These are phyloP conservation scores for Rhinolophus sinicus DNA, from an alignment of 2,113 vertebrate species.

Conservation along the genomic window DNA sequence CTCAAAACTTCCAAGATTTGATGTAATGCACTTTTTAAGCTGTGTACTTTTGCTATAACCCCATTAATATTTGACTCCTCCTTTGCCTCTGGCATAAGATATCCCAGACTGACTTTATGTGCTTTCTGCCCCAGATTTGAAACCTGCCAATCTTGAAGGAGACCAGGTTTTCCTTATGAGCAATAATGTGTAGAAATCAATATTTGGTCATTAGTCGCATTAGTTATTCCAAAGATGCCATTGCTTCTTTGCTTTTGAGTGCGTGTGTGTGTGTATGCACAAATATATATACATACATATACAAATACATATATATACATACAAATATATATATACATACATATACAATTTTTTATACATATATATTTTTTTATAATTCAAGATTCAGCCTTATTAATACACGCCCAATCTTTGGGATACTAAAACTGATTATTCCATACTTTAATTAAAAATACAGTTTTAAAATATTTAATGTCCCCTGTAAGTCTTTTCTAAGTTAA, in stretches of 20 bases:
- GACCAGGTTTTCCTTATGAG: not conserved
- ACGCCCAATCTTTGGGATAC: not conserved
- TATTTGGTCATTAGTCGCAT: not conserved
- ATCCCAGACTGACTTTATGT: not conserved
- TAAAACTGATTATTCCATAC: constrained; percentile 39
- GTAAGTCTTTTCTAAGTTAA: constrained; percentile 54
- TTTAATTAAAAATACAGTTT: constrained; percentile 73
- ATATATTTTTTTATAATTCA: not conserved
- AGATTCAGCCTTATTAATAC: not conserved
- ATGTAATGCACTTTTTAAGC: not conserved
- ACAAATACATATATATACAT: not conserved
- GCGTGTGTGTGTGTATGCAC: not conserved
- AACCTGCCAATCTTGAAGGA: not conserved
- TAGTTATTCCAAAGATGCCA: not conserved
- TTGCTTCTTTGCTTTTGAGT: not conserved
- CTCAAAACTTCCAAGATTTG: not conserved
- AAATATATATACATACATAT: not conserved
- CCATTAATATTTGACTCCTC: not conserved
- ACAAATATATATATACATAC: no score
- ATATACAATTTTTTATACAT: not conserved
- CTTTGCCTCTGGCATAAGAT: not conserved
- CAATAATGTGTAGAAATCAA: not conserved
- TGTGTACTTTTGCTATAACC: not conserved
- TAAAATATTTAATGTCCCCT: constrained; percentile 45
- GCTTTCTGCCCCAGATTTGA: not conserved